Base-by-base conservation (phyloP, 2,888 invertebrate genomes). In the Drosophila nigritarsus region DNA sequence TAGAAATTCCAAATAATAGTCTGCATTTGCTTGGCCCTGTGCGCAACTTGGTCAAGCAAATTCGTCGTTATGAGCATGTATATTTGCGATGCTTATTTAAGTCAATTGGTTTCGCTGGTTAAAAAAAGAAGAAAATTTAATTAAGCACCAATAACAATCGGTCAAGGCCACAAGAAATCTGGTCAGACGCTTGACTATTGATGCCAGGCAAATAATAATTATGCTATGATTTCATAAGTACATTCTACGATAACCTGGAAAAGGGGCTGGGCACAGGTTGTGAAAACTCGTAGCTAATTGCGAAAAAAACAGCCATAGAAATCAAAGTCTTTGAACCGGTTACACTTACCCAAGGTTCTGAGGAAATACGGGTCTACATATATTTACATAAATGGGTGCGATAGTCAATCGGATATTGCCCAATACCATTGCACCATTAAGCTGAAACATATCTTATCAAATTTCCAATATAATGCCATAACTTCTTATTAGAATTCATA, bases 91-190 rank as follows among this genome's bases (percentile, higher is more conserved):
- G 55, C 61, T 64, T 53, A 38, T 53, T 45, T 67, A 18, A 53
- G 49, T 48, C 48, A 48, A 29, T 45, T 38, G 34, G 51, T 15
- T 40, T 24, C 7, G 49, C 36, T 53, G 32, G 15, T 53, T 45
- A 32, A 51, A 30, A 32, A 50, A 18, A 51, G 9, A 18, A 34
- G n/a, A 38, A 54, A 61, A 40, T 36, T n/a, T 40, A 59, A 59
- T 61, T 53, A 69, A 72, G 65, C 53, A 58, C 48, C 55, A 50
- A 20, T 27, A 50, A 58, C 68, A 73, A 61, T 70, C 59, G 81
- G 83, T 74, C 83, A 81, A 83, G 83, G 81, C 51, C 51, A 45
- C n/a, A 29, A 68, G 56, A 32, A 60, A 56, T 45, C 60, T 50
- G 42, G 18, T 40, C 29, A 48, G 48, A 53, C 66, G 56, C 60